Conservation (phyloP, 2,113 vertebrate genomes). For the Otis tarda region DNA sequence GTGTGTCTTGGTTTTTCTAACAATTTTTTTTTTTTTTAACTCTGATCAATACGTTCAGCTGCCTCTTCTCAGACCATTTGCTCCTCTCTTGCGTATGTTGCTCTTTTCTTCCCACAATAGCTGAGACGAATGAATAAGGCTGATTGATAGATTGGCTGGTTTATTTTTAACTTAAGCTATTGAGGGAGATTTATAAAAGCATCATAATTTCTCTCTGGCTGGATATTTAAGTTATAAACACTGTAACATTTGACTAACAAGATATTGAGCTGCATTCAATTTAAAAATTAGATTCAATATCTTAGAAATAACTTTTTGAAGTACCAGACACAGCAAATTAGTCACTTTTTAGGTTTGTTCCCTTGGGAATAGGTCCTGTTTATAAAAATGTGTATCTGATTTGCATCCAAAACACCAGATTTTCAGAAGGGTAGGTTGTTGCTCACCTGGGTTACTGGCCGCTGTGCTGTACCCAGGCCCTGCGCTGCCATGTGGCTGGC, state of each 20-base stretch:
- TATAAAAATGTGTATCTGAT: not conserved
- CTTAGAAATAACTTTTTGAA: conserved; percentile 18
- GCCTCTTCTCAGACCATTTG: conserved; percentile 57
- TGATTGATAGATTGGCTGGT: conserved; percentile 52
- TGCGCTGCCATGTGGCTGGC: not conserved
- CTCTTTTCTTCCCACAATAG: conserved; percentile 53
- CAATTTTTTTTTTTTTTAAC: conserved; percentile 39
- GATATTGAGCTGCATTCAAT: not conserved
- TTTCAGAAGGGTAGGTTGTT: not conserved
- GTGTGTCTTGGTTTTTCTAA: conserved; percentile 54
- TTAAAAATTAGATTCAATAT: not conserved
- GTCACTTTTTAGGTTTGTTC: not conserved
- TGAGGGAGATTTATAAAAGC: conserved; percentile 38
- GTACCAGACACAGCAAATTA: not conserved
- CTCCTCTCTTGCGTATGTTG: conserved; percentile 23
- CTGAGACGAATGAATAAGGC: conserved; percentile 52
- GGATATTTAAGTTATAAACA: conserved; percentile 27
- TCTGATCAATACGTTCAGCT: conserved; percentile 63
- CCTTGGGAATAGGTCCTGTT: not conserved
- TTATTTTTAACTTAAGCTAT: conserved; percentile 57
- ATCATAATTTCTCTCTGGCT: conserved; percentile 9
- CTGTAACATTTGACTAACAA: not conserved
- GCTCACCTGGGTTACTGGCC: not conserved
- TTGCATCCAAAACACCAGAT: not conserved
- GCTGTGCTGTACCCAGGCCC: not conserved